Percentiles rank a stretch among this genome's conserved stretches.
Conservation (phyloP, 2,797 vertebrate genomes). For the Thunnus albacares region DNA sequence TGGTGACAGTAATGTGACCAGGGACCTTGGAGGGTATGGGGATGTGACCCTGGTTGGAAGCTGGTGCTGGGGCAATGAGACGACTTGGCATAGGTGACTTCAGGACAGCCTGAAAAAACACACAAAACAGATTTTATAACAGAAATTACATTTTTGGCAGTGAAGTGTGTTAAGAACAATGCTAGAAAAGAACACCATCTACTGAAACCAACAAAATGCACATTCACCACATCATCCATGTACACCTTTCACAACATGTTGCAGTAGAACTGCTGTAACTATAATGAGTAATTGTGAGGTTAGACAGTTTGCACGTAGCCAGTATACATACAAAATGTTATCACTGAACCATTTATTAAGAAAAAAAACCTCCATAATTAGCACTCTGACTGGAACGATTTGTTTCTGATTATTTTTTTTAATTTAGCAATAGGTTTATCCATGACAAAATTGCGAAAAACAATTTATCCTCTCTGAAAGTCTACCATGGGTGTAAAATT, state of each 20-base stretch:
- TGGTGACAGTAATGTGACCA: slow-evolving; percentile 94
- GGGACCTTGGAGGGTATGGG: slow-evolving; percentile 93
- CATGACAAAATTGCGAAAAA: not conserved
- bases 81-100: slow-evolving; percentile 96
- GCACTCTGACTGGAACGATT: not conserved
- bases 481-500: not conserved
- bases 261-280: not conserved
- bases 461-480: not conserved
- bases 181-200: not conserved
- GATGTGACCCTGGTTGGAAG: slow-evolving; percentile 89
- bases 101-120: slow-evolving; percentile 88
- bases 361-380: not conserved
- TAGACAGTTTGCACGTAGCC: not conserved
- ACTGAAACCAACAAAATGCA: not conserved
- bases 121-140: not conserved
- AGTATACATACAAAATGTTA: not conserved
- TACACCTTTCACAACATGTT: no score
- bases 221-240: no score
- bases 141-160: no score
- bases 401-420: not conserved
- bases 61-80: slow-evolving; percentile 97
- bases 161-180: not conserved
- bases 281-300: not conserved
- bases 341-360: not conserved
- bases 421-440: no score